A percentile compares a stretch with the other conserved stretches of the same genome.
Conservation (phyloP, 2,888 invertebrate genomes). For the Heteromyza rotundicornis region DNA sequence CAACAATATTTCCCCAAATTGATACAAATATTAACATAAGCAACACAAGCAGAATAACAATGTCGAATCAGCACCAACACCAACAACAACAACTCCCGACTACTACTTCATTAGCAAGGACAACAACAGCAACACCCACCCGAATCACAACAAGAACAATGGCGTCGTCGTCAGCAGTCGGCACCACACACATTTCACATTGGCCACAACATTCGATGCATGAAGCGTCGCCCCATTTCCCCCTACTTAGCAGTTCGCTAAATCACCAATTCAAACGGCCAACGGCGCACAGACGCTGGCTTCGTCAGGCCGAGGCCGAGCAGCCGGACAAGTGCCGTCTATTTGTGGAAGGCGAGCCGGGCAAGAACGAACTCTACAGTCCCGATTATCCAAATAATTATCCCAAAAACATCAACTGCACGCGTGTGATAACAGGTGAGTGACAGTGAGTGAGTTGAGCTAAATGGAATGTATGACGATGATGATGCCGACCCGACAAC, state of each 20-base stretch:
- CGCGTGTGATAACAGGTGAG: slow-evolving; percentile 72
- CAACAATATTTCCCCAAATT: slow-evolving; percentile 3
- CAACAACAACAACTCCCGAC: too few species aligned
- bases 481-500: too few species aligned
- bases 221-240: slow-evolving; percentile 17
- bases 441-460: too few species aligned
- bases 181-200: slow-evolving; percentile 17
- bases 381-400: slow-evolving; percentile 74
- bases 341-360: slow-evolving; percentile 67
- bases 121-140: slow-evolving; percentile 22
- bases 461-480: too few species aligned
- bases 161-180: slow-evolving; percentile 21
- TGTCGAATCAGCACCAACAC: not conserved
- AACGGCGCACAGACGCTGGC: slow-evolving; percentile 36
- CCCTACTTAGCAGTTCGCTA: too few species aligned
- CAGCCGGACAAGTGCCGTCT: slow-evolving; percentile 64
- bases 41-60: not conserved
- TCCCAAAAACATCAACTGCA: slow-evolving; percentile 72
- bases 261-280: slow-evolving; percentile 31
- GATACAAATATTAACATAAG: not conserved
- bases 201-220: not conserved
- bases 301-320: slow-evolving; percentile 43
- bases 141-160: slow-evolving; percentile 19
- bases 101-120: slow-evolving; percentile 16
- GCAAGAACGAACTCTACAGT: slow-evolving; percentile 71